Conservation (phyloP, 2,113 vertebrate genomes). For the Labrus mixtus region DNA sequence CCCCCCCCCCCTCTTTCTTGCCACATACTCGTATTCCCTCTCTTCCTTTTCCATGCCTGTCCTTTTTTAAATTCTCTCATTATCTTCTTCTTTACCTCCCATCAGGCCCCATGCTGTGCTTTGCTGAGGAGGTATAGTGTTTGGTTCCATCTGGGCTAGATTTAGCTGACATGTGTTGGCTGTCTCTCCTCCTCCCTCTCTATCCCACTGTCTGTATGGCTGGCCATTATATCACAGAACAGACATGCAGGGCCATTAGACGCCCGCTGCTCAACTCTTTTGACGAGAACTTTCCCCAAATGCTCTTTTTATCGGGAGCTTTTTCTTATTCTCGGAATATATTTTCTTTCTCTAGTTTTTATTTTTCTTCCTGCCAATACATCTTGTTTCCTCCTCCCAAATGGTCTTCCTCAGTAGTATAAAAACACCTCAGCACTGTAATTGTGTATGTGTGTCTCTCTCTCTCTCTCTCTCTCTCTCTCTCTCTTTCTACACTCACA, state of each 20-base stretch:
- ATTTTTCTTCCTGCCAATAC: not conserved
- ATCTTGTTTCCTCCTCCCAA: not conserved
- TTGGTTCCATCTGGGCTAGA: constrained; percentile 65
- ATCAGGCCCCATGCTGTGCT: constrained; percentile 39
- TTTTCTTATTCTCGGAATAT: constrained; percentile 5
- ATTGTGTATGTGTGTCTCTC: not conserved
- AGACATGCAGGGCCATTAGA: constrained; percentile 34
- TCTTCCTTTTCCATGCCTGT: not conserved
- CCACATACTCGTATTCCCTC: not conserved
- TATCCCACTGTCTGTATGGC: constrained; percentile 31
- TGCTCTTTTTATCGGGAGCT: not conserved
- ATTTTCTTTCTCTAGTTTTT: not conserved
- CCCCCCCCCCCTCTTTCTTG: not conserved
- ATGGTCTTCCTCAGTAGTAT: constrained; percentile 7
- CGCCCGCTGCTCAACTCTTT: constrained; percentile 11
- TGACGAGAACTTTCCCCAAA: constrained; percentile 7
- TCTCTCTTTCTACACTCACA: not conserved
- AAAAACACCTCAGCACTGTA: constrained; percentile 7
- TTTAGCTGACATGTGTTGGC: constrained; percentile 71
- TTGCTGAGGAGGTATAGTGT: constrained; percentile 57
- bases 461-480: not conserved
- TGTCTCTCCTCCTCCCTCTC: constrained; percentile 35
- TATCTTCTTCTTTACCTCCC: constrained; percentile 21
- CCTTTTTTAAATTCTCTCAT: constrained; percentile 15
- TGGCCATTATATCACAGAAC: constrained; percentile 40